Conservation (phyloP, 2,888 invertebrate genomes). For the Acheta domesticus region DNA sequence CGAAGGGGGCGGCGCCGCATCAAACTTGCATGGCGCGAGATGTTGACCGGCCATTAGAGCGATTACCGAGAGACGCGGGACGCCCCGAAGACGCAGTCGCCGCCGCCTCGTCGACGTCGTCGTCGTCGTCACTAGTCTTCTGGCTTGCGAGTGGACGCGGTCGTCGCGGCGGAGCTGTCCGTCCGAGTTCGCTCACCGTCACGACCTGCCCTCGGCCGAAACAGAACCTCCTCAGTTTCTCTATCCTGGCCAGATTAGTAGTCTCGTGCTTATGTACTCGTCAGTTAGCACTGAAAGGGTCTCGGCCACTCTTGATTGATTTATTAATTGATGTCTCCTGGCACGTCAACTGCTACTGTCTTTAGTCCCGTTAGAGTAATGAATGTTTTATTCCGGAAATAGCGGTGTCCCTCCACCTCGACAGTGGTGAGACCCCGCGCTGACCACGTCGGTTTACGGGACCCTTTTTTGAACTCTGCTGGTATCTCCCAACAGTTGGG, state of each 20-base stretch:
- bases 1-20: conserved; percentile 27
- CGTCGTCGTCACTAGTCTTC: neutral
- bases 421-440: no score
- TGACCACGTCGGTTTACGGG: no score
- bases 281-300: no score
- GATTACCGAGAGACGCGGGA: conserved; percentile 28
- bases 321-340: no score
- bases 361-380: no score
- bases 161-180: neutral
- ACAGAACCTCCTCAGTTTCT: neutral
- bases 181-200: neutral
- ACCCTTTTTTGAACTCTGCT: no score
- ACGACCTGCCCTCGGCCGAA: neutral
- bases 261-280: no score
- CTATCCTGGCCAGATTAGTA: neutral
- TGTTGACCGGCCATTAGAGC: conserved; percentile 30
- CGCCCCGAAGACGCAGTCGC: neutral
- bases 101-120: neutral
- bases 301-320: no score
- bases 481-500: no score
- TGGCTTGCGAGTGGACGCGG: neutral
- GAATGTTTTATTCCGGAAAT: no score
- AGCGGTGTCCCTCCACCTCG: no score
- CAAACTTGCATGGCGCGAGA: conserved; percentile 33
- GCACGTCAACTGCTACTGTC: no score